Percentiles rank a stretch among this genome's conserved stretches.
Conservation (phyloP, 2,113 vertebrate genomes). For the Conger conger region DNA sequence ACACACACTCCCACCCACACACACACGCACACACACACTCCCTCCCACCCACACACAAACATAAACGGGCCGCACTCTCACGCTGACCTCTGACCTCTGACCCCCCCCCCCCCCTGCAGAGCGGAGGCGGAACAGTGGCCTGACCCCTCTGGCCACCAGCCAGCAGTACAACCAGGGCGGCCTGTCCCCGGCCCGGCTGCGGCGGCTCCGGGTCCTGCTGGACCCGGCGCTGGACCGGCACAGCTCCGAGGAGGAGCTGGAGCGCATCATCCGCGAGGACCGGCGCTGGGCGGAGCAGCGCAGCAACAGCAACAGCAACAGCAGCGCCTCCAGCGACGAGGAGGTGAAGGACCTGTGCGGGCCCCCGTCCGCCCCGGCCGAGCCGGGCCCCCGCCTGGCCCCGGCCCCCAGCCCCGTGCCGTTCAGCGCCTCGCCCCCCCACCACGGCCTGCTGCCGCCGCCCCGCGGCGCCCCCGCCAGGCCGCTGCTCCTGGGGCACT, state of each 20-base stretch:
- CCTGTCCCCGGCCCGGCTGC: constrained; percentile 71
- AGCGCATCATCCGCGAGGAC: constrained; percentile 80
- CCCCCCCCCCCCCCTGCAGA: constrained; percentile 61
- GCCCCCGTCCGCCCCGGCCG: constrained; percentile 51
- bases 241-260: constrained; percentile 88
- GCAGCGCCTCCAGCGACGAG: constrained; percentile 85
- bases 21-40: background rate
- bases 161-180: constrained; percentile 85
- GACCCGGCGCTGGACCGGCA: constrained; percentile 81
- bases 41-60: background rate
- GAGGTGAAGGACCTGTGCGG: constrained; percentile 84
- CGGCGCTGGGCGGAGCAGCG: constrained; percentile 77
- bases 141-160: constrained; percentile 83
- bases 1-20: too few relatives aligned
- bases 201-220: constrained; percentile 74
- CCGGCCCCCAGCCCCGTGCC: constrained; percentile 78
- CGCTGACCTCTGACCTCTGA: background rate
- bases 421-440: constrained; percentile 87
- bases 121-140: constrained; percentile 76
- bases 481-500: constrained; percentile 77
- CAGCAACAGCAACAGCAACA: constrained; percentile 65
- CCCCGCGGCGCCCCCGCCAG: constrained; percentile 68
- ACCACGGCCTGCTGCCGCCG: constrained; percentile 74
- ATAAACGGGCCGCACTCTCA: background rate
- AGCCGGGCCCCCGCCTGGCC: constrained; percentile 50